Percentiles rank a stretch among this genome's conserved stretches.
Conservation (phyloP, 2,113 vertebrate genomes). For the Copsychus sechellarum region DNA sequence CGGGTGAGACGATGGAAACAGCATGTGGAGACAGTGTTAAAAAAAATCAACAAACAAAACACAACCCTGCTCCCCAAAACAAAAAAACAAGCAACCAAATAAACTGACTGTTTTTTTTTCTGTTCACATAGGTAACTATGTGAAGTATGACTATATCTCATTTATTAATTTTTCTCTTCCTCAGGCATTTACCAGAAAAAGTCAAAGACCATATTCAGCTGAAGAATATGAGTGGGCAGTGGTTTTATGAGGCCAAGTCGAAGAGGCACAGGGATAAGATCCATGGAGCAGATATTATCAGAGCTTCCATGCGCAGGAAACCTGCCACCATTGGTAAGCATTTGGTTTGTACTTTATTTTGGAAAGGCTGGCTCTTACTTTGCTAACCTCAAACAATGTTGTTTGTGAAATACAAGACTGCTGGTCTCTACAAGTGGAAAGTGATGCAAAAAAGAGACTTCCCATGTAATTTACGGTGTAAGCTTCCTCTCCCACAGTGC, state of each 20-base stretch:
- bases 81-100: neutral
- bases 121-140: neutral
- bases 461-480: neutral
- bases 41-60: neutral
- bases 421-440: neutral
- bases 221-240: constrained; percentile 91
- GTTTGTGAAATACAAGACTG: neutral
- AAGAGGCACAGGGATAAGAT: constrained; percentile 88
- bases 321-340: constrained; percentile 77
- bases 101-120: neutral
- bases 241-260: constrained; percentile 95
- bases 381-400: neutral
- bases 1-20: neutral
- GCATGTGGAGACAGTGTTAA: neutral
- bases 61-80: accelerated
- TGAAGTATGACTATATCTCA: neutral
- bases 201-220: constrained; percentile 76
- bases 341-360: neutral
- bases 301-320: constrained; percentile 84
- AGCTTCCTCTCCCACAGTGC: neutral
- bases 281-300: constrained; percentile 88
- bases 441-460: neutral
- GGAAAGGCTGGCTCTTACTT: neutral
- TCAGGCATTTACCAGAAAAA: constrained; percentile 83
- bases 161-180: neutral